Evolutionary conservation across 2,888 invertebrate genomes (phyloP), one percentile per base, ranked within the genome.

Genomic region (Watsonalla binaria): DNA sequence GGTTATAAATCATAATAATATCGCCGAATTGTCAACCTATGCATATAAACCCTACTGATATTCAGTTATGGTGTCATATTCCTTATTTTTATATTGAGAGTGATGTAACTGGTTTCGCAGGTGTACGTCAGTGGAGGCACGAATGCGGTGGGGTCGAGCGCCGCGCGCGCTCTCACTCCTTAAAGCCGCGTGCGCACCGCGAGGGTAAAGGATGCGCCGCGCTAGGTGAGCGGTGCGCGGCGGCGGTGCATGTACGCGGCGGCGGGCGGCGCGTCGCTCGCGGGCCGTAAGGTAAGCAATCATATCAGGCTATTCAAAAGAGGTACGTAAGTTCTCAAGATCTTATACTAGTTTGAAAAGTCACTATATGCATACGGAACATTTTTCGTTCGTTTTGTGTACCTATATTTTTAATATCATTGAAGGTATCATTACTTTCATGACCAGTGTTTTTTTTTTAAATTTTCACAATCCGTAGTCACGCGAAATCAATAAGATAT

Each of bases 231-330:
- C 81, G 73, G 81, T 74, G 80, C 80, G 78, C 86, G 86, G 76
- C 84, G 82, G 82, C 89, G 84, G 89, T 88, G 90, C 75, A 96
- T 96, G 96, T 96, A 96, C 93, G 96, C 96, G 80, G 96, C 96
- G 82, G 96, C 96, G 82, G 96, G 96, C 83, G 96, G 96, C 85
- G 96, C 96, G 78, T 95, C 95, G 79, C 92, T 96, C 88, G 96
- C 96, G 83, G 95, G 95, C 90, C 94, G 96, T 78, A 95, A 95
- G 90, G 95, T 95, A 66, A 70, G 11, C 49, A 50, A 11, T 52
- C 51, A 24, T 11, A 37, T 37, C 42, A n/a, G n/a, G n/a, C n/a
- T n/a, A n/a, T n/a, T n/a, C n/a, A n/a, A n/a, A n/a, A n/a, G n/a
- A n/a, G n/a, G n/a, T n/a, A n/a, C n/a, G n/a, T n/a, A n/a, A n/a